Base-by-base conservation (phyloP, 2,888 invertebrate species). In the Agrochola circellaris region DNA sequence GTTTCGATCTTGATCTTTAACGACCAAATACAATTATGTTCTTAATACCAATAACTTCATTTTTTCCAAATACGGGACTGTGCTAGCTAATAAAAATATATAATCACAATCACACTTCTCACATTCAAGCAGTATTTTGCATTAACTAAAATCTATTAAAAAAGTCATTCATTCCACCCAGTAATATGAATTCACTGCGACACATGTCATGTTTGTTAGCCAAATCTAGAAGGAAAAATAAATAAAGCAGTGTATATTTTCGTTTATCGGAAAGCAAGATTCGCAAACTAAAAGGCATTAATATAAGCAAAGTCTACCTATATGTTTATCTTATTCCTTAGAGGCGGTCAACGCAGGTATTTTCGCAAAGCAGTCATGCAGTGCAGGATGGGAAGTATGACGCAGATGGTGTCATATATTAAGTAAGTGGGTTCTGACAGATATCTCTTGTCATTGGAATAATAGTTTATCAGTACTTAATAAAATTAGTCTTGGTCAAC, bases 311-410 rank as follows among this genome's bases (percentile, higher is more conserved):
- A 73, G 38, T 34, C 38, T 54, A 26, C 23, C 4, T 20, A 60
- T 17, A 56, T 23, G 17, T 45, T 30, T 54, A 54, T 20, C n/a
- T 54, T 54, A 75, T 30, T n/a, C 5, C 30, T 74, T 64, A 34
- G 3, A 64, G 23, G 26, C 1, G 42, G 13, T 61, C 34, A 79
- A 26, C n/a, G 20, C 6, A 15, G 1, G 13, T 38, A 42, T 60
- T 65, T 26, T 23, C 51, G 58, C 58, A 61, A 66, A 78, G 73
- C 58, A 65, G 34, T 26, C 78, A 73, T 79, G 79, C 73, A 79
- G 9, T 79, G 79, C 73, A 79, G 9, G 15, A 56, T 30, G 20
- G 54, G 23, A 38, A 51, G 6, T 48, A 51, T 54, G 54, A 9
- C 54, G 51, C 51, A 20, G 51, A 51, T 51, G 20, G n/a, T n/a